phyloP scores from a whole-genome alignment of 2,113 vertebrate species.

The Corythornis vintsioides region DNA sequence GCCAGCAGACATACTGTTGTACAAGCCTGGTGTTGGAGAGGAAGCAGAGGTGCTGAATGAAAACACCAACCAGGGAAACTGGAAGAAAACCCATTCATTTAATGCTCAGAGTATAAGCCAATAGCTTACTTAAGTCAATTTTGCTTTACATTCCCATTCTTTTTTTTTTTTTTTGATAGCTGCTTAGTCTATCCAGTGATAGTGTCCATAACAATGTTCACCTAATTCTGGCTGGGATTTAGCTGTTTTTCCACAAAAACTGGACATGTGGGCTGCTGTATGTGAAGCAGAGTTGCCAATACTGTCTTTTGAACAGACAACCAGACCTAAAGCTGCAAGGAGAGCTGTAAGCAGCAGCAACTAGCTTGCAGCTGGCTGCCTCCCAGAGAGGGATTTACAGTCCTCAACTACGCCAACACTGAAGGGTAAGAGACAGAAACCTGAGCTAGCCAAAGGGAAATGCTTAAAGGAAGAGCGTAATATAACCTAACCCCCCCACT shows the following conservation, averaged over 20 bases:
- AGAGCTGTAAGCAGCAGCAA: background rate
- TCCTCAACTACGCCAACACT: background rate
- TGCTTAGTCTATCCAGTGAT: background rate
- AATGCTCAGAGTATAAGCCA: rapidly evolving
- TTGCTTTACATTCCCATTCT: background rate
- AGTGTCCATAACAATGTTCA: background rate
- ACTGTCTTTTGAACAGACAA: background rate
- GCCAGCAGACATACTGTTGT: background rate
- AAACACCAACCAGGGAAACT: background rate
- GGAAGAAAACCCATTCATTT: background rate
- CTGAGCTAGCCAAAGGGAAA: constrained; percentile 5
- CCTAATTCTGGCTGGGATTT: background rate
- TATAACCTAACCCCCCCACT: background rate
- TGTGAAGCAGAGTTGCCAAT: background rate
- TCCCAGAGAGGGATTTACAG: constrained; percentile 15
- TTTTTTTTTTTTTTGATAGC: background rate
- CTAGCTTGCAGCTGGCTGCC: constrained; percentile 14
- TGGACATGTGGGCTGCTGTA: rapidly evolving
- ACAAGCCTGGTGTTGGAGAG: background rate
- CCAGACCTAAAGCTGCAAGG: background rate
- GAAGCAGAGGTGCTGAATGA: background rate
- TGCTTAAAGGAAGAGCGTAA: background rate
- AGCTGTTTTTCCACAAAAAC: background rate
- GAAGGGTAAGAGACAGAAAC: constrained; percentile 41
- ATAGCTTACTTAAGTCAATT: background rate